Evolutionary conservation across 2,797 vertebrate species (phyloP), one percentile per base, ranked within the genome.

Genomic region (Chrysocyon brachyurus): DNA sequence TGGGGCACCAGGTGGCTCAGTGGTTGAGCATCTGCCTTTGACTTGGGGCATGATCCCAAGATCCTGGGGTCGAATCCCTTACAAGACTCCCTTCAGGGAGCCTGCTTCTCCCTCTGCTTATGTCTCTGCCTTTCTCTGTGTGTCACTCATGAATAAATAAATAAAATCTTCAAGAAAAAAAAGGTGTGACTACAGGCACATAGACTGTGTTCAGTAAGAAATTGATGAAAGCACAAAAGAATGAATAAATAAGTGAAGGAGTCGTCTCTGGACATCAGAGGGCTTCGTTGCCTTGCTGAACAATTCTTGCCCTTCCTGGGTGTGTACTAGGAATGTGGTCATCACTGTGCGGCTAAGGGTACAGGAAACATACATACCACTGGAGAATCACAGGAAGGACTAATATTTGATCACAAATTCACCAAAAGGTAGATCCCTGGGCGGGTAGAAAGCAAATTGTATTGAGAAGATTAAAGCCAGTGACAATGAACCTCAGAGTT

Each of bases 321-420:
- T 36, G 2, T 33, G 22, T 59, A 10, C 15, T 5, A 63, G 56
- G 40, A 19, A 85, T 26, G 15, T 26, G 40, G 40, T 63, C 1
- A 68, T 56, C 7, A 8, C 46, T 40, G 54, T 0, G 4, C 57
- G 12, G 24, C 33, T 63, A 19, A 70, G 70, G 61, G 83, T 56
- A 57, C 11, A 19, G 21, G 11, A 46, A 6, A n/a, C 19, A 7
- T 24, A 2, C 24, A 78, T 24, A 2, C 24, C 72, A 78, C 46
- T 78, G 68, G 22, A 88, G 72, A 91, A 59, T 40, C 46, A 26
- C 21, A 59, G 70, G 70, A 86, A 82, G 40, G 21, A 70, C 31
- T 31, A 56, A 22, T 11, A 15, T 52, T 26, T 73, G 12, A 14
- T 73, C 52, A 54, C 6, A 59, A 21, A 64, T 33, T 92, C 46